phyloP scores from a whole-genome alignment of 2,888 invertebrate genomes.

The Metalampra italica region DNA sequence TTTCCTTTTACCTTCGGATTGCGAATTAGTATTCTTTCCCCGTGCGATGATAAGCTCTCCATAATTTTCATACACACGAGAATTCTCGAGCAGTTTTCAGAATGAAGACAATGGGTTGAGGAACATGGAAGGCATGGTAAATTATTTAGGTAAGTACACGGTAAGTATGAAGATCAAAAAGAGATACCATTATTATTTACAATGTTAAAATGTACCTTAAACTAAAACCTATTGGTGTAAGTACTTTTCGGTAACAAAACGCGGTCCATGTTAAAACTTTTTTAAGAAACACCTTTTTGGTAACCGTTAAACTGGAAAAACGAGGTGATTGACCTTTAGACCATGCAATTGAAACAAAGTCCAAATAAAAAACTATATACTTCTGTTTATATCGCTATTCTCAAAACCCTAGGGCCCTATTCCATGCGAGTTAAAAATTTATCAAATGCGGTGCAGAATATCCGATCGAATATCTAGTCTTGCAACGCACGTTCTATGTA shows the following conservation, averaged over 20 bases:
- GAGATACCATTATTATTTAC: too few relatives aligned
- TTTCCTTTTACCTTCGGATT: too few relatives aligned
- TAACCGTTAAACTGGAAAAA: neutral
- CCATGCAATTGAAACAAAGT: neutral
- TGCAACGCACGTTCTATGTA: conserved; percentile 4
- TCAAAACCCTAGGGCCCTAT: conserved; percentile 49
- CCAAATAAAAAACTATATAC: neutral
- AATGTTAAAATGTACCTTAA: too few relatives aligned
- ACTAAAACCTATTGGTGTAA: too few relatives aligned
- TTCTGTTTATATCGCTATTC: conserved; percentile 16
- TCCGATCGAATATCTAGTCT: conserved; percentile 21
- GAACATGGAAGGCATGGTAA: neutral
- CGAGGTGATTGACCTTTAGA: neutral
- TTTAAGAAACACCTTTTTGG: neutral
- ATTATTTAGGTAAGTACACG: neutral
- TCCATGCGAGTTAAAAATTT: conserved; percentile 58
- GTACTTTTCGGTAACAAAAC: too few relatives aligned
- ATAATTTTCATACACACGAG: conserved; percentile 9
- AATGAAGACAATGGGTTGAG: neutral
- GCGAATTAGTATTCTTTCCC: conserved; percentile 9
- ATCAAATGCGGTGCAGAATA: conserved; percentile 50
- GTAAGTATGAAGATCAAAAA: too few relatives aligned
- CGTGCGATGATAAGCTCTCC: conserved; percentile 10
- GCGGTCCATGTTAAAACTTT: too few relatives aligned
- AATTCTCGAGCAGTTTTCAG: neutral